Evolutionary conservation across 1,140 invertebrate genomes (phyloP).

Genomic region (Hesperophylax magnus): DNA sequence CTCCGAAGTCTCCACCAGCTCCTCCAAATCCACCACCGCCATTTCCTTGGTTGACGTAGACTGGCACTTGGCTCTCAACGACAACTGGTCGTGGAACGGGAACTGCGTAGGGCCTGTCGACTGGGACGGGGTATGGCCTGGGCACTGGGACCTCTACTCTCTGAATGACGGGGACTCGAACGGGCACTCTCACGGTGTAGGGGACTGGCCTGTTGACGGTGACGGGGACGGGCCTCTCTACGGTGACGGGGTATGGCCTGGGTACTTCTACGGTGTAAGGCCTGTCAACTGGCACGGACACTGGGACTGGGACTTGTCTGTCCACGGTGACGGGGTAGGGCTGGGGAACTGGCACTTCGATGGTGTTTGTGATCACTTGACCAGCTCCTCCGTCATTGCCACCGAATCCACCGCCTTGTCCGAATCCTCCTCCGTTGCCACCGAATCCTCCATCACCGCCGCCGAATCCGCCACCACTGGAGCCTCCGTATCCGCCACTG

Average conservation of each 20-base stretch:
- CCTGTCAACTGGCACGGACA: conserved; percentile 53
- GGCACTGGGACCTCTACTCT: conserved; percentile 63
- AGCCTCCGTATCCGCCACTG: conserved; percentile 39
- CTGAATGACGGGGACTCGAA: conserved; percentile 63
- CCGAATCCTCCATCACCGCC: conserved; percentile 27
- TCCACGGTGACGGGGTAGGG: conserved; percentile 55
- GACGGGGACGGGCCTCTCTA: conserved; percentile 61
- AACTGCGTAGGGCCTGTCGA: conserved; percentile 65
- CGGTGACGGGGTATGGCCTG: conserved; percentile 60
- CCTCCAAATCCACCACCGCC: conserved; percentile 37
- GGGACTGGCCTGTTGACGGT: conserved; percentile 57
- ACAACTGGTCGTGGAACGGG: conserved; percentile 52
- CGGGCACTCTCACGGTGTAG: conserved; percentile 58
- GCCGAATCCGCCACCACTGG: conserved; percentile 15
- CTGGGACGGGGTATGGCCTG: conserved; percentile 61
- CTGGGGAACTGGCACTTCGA: conserved; percentile 52
- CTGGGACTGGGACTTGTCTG: conserved; percentile 45
- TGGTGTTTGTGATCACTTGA: conserved; percentile 55
- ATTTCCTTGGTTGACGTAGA: conserved; percentile 52
- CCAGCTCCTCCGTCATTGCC: conserved; percentile 26
- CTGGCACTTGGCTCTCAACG: conserved; percentile 58
- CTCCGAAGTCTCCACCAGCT: conserved; percentile 47
- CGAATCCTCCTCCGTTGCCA: conserved; percentile 41
- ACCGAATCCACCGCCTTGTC: conserved; percentile 33
- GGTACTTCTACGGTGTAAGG: conserved; percentile 53